These are phyloP conservation scores for Drosophila merina DNA, from an alignment of 2,888 invertebrate species.

Conservation along the genomic window DNA sequence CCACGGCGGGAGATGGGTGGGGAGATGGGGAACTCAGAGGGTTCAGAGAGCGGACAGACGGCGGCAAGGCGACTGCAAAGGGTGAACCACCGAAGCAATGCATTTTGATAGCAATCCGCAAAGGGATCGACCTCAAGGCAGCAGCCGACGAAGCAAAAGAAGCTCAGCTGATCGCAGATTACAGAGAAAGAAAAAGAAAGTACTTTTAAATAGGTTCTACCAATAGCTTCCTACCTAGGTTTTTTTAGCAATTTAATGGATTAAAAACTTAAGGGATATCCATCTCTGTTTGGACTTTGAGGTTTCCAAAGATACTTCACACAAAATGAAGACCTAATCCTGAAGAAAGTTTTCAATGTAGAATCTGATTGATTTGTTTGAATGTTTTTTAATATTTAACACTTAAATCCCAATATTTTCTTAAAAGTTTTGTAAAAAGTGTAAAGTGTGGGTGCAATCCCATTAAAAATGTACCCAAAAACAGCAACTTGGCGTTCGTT, in stretches of 20 bases:
- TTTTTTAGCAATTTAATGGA: too few species aligned
- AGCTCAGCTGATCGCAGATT: conserved; percentile 59
- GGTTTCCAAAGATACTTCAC: too few species aligned
- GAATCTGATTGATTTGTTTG: too few species aligned
- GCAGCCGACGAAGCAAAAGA: conserved; percentile 3
- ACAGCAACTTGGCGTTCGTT: conserved; percentile 60
- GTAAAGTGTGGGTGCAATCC: not conserved
- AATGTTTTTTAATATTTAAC: too few species aligned
- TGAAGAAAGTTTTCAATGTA: too few species aligned
- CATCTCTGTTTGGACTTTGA: too few species aligned
- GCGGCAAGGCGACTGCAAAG: conserved; percentile 66
- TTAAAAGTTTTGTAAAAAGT: not conserved
- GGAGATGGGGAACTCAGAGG: not conserved
- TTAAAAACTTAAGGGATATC: too few species aligned
- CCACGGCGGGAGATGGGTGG: conserved; percentile 1
- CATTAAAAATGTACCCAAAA: conserved; percentile 3
- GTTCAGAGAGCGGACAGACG: conserved; percentile 37
- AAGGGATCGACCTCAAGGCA: conserved; percentile 72
- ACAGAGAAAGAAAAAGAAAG: not conserved
- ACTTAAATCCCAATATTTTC: not conserved
- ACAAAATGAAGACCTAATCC: too few species aligned
- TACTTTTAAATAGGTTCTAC: too few species aligned
- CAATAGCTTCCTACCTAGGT: too few species aligned
- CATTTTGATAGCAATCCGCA: conserved; percentile 72
- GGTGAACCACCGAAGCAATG: conserved; percentile 70